Conservation (phyloP, 2,797 vertebrate species). For the Trachops cirrhosus region DNA sequence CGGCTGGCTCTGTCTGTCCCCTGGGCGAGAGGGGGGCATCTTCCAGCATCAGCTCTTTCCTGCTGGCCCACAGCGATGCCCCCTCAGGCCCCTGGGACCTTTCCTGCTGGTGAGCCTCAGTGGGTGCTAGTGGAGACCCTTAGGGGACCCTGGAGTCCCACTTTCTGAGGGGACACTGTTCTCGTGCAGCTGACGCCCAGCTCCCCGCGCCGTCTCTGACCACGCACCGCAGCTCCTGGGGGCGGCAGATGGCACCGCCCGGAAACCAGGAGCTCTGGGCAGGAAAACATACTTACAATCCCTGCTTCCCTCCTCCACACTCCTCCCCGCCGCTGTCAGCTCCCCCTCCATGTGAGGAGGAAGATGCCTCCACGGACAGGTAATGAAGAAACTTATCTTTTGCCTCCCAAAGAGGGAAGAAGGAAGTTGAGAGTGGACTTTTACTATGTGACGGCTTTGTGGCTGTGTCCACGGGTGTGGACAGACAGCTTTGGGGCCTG, state of each 20-base stretch:
- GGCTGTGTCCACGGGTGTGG: background rate
- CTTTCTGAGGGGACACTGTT: accelerated
- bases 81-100: accelerated
- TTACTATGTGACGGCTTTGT: accelerated
- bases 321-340: accelerated
- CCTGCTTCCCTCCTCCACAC: background rate
- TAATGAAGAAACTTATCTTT: background rate
- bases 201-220: accelerated
- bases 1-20: background rate
- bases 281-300: background rate
- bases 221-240: accelerated
- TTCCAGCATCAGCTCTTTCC: background rate
- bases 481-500: background rate
- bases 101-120: background rate
- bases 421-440: background rate
- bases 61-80: accelerated
- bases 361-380: background rate
- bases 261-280: background rate
- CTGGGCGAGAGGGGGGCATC: background rate
- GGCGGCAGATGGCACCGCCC: background rate
- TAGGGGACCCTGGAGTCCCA: background rate
- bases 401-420: background rate
- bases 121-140: too few relatives aligned
- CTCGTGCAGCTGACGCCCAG: background rate
- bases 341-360: too few relatives aligned